phyloP scores from a whole-genome alignment of 2,113 vertebrate species.

The Paramormyrops kingsleyae region DNA sequence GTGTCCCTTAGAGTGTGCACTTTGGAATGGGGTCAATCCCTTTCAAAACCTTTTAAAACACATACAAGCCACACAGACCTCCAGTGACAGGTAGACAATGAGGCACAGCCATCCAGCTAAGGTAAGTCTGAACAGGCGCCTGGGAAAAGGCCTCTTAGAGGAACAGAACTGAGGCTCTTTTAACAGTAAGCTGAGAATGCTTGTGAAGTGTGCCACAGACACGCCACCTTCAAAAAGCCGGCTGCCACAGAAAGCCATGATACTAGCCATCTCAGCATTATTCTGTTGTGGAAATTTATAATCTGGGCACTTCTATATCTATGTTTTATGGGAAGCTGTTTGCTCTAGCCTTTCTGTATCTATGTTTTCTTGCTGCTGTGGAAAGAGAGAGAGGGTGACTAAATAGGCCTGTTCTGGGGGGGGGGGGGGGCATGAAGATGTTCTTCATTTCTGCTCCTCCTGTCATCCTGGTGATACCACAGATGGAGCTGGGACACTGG shows the following conservation, averaged over 20 bases:
- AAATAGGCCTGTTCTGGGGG: neutral
- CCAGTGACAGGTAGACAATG: neutral
- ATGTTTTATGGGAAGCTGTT: neutral
- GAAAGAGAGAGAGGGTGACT: neutral
- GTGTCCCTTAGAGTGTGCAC: neutral
- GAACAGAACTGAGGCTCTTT: neutral
- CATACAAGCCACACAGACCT: neutral
- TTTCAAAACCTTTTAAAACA: neutral
- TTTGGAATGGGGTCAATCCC: neutral
- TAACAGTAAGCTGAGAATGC: neutral
- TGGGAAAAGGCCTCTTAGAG: neutral
- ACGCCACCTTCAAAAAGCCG: neutral
- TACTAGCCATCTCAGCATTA: neutral
- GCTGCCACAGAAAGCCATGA: neutral
- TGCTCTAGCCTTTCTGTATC: neutral
- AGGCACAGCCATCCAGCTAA: neutral
- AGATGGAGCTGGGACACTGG: neutral
- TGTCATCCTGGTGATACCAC: neutral
- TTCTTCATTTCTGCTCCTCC: neutral
- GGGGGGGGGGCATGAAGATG: neutral
- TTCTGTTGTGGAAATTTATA: neutral
- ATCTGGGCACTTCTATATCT: neutral
- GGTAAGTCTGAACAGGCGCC: neutral
- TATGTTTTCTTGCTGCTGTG: neutral
- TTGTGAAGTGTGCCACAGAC: neutral